These are phyloP conservation scores for Luperina nickerlii DNA, from an alignment of 2,888 invertebrate species.

Conservation along the genomic window DNA sequence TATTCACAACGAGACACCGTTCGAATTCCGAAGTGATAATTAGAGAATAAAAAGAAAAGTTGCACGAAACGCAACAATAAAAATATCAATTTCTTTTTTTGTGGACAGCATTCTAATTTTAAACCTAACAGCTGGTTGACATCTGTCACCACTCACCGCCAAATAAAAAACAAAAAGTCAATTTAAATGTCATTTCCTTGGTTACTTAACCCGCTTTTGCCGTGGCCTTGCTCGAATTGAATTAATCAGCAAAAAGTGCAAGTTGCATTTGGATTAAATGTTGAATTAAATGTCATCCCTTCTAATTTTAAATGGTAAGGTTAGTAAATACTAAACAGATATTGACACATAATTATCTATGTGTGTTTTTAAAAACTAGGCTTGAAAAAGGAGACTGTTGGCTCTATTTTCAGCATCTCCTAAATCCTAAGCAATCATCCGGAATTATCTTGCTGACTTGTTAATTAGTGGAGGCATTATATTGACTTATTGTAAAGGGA, in stretches of 20 bases:
- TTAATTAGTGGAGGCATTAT: too few relatives aligned
- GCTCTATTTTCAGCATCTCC: too few relatives aligned
- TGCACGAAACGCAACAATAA: background rate
- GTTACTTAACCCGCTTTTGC: conserved; percentile 19
- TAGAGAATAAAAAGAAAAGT: too few relatives aligned
- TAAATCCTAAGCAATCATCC: too few relatives aligned
- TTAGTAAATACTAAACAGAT: background rate
- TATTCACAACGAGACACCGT: background rate
- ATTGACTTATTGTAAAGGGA: too few relatives aligned
- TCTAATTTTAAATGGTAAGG: conserved; percentile 48
- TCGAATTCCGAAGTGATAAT: background rate
- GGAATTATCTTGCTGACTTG: too few relatives aligned
- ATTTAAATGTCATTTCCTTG: conserved; percentile 55
- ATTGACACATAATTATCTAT: background rate
- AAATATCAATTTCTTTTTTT: background rate
- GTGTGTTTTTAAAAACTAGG: background rate
- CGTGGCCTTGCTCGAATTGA: conserved; percentile 44
- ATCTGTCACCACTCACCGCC: conserved; percentile 27
- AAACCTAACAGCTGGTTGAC: conserved; percentile 25
- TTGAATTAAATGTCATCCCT: conserved; percentile 42
- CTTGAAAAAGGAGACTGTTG: too few relatives aligned
- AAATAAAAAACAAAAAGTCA: conserved; percentile 52
- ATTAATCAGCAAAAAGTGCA: conserved; percentile 37
- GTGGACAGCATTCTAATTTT: conserved; percentile 30
- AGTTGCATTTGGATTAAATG: conserved; percentile 10